Conservation (phyloP, 2,113 vertebrate species). For the Hyaena hyaena region DNA sequence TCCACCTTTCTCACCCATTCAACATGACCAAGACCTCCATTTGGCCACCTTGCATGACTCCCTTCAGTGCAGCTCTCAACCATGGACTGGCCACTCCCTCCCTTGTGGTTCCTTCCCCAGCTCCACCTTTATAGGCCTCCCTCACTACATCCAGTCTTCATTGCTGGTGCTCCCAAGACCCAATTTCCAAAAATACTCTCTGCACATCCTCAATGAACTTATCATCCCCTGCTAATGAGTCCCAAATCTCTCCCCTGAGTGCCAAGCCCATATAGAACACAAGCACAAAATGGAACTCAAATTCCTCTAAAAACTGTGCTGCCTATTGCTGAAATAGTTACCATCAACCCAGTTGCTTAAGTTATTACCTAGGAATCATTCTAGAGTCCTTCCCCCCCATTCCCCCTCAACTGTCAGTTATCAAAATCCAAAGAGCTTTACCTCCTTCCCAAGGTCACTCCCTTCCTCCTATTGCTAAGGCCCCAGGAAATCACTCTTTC, state of each 20-base stretch:
- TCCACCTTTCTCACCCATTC: not conserved
- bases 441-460: not conserved
- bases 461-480: not conserved
- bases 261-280: not conserved
- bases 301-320: not conserved
- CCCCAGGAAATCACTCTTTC: not conserved
- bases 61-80: not conserved
- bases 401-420: not conserved
- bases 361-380: not conserved
- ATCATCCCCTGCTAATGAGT: not conserved
- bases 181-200: not conserved
- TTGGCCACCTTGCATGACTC: not conserved
- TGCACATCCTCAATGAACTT: not conserved
- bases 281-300: not conserved
- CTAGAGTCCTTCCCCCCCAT: not conserved
- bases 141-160: not conserved
- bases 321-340: not conserved
- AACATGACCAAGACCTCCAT: not conserved
- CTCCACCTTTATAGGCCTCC: not conserved
- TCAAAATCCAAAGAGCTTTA: not conserved
- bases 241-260: not conserved
- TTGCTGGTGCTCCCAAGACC: not conserved
- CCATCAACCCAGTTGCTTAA: not conserved
- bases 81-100: rapidly evolving
- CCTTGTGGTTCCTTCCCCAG: not conserved